These are phyloP conservation scores for Euwallacea fornicatus DNA, from an alignment of 1,140 invertebrate genomes.

Conservation along the genomic window DNA sequence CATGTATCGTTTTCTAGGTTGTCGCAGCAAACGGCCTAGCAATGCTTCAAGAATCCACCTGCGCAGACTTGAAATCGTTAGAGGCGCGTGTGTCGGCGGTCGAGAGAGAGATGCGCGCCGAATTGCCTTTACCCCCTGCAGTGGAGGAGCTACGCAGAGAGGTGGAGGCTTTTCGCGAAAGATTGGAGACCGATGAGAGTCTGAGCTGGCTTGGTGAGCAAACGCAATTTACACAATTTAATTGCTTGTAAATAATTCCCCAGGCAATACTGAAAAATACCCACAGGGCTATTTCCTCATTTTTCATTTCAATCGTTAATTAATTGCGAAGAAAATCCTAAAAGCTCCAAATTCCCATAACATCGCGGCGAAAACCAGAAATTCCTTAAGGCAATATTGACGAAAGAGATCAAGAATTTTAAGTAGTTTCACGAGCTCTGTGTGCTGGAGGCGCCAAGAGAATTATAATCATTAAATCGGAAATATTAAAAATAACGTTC, in stretches of 20 bases:
- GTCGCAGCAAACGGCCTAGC: conserved; percentile 51
- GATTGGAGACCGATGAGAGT: conserved; percentile 70
- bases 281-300: neutral
- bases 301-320: neutral
- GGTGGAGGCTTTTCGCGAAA: conserved; percentile 66
- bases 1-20: conserved; percentile 35
- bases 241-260: neutral
- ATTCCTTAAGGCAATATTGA: conserved; percentile 6
- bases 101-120: conserved; percentile 62
- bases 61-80: conserved; percentile 53
- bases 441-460: too few relatives aligned
- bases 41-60: conserved; percentile 50
- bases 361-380: conserved; percentile 6
- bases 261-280: too few relatives aligned
- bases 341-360: conserved; percentile 4
- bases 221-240: neutral
- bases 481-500: too few relatives aligned
- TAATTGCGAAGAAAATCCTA: neutral
- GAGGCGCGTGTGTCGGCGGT: conserved; percentile 62
- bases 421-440: neutral
- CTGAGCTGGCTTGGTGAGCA: conserved; percentile 69
- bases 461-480: too few relatives aligned
- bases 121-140: conserved; percentile 57
- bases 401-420: neutral
- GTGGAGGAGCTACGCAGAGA: conserved; percentile 66